A percentile compares a stretch with the other conserved stretches of the same genome.
These are phyloP conservation scores for Pseudolaguvia tuberculata DNA, from an alignment of 2,113 vertebrate species.

Conservation along the genomic window DNA sequence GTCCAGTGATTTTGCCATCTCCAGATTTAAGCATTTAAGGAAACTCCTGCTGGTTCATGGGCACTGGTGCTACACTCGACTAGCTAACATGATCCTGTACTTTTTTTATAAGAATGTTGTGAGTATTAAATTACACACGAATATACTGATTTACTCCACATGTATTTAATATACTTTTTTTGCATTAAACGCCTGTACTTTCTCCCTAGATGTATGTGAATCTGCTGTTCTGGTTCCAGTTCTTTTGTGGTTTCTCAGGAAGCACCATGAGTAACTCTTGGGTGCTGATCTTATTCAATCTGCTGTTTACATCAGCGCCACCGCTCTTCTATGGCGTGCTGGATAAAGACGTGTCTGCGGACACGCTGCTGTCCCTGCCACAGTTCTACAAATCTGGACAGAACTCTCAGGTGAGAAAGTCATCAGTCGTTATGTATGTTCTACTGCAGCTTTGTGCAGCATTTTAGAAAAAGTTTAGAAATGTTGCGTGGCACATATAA, in stretches of 20 bases:
- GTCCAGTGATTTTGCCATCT: constrained; percentile 81
- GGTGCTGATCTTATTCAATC: constrained; percentile 98
- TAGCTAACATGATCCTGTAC: constrained; percentile 97
- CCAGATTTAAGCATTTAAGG: constrained; percentile 85
- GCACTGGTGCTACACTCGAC: constrained; percentile 93
- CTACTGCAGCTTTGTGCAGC: background rate
- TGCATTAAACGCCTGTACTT: background rate
- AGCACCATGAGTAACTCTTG: constrained; percentile 94
- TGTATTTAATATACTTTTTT: background rate
- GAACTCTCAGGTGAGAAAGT: constrained; percentile 75
- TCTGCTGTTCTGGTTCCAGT: constrained; percentile 98
- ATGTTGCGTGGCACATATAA: background rate
- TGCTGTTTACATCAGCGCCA: constrained; percentile 93
- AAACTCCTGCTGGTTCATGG: constrained; percentile 93
- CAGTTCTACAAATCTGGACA: constrained; percentile 88
- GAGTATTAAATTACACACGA: constrained; percentile 60
- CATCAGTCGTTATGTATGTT: constrained; percentile 35
- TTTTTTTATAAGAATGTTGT: constrained; percentile 99
- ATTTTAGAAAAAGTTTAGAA: background rate
- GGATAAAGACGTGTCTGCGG: constrained; percentile 84
- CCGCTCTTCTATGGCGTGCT: constrained; percentile 91
- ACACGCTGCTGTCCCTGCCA: constrained; percentile 77
- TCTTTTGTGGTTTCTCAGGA: constrained; percentile 95
- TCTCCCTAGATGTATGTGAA: constrained; percentile 89
- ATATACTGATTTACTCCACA: background rate